Conservation (phyloP, 2,888 invertebrate species). For the Eristalinus sepulchralis region DNA sequence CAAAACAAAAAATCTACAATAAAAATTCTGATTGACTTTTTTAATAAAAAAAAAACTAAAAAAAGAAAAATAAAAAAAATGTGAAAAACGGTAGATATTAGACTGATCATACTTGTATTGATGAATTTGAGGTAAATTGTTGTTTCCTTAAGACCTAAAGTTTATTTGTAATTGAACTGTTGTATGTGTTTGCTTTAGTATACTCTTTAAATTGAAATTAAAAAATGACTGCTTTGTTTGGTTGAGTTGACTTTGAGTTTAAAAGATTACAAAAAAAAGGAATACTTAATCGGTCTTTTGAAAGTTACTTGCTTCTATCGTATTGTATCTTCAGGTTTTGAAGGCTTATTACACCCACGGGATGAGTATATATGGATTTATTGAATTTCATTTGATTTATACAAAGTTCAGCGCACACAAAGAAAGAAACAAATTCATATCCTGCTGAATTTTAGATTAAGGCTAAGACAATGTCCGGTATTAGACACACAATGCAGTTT, state of each 20-base stretch:
- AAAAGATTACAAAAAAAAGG: slow-evolving; percentile 33
- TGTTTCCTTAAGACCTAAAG: slow-evolving; percentile 73
- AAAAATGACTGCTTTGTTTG: slow-evolving; percentile 68
- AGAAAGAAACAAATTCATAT: not conserved
- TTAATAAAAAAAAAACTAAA: slow-evolving; percentile 19
- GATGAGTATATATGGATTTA: slow-evolving; percentile 47
- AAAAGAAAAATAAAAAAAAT: slow-evolving; percentile 13
- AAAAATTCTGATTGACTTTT: slow-evolving; percentile 30
- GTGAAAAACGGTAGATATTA: not conserved
- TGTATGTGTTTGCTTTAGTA: slow-evolving; percentile 15
- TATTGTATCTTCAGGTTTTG: slow-evolving; percentile 7
- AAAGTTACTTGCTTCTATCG: slow-evolving; percentile 4
- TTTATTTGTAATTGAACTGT: slow-evolving; percentile 22
- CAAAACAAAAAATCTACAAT: not conserved
- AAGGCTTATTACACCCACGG: not conserved
- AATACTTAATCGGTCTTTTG: slow-evolving; percentile 63
- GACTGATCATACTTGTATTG: slow-evolving; percentile 45
- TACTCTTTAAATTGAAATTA: not conserved
- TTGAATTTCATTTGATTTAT: not conserved
- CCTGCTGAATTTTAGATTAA: not conserved
- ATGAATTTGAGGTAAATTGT: slow-evolving; percentile 77
- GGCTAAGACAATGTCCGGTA: not conserved
- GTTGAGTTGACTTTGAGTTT: slow-evolving; percentile 57
- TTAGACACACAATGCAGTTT: not conserved
- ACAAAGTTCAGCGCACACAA: not conserved